phyloP scores from a whole-genome alignment of 1,140 invertebrate species.

The Leptinotarsa undecemlineata region DNA sequence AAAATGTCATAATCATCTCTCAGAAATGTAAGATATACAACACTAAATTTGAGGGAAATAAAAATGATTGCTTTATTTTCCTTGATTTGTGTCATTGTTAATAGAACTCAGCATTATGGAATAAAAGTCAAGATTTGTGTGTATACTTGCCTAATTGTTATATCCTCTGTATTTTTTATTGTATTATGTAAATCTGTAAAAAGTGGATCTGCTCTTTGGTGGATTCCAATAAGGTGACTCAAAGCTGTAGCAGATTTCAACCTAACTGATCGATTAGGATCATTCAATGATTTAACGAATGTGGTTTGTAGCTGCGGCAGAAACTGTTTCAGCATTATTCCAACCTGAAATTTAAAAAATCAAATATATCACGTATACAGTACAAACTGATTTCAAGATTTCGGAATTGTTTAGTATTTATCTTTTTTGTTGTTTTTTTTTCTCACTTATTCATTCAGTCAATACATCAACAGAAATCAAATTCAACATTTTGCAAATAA shows the following conservation, averaged over 20 bases:
- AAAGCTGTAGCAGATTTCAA: constrained; percentile 88
- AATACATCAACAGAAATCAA: no score
- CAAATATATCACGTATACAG: no score
- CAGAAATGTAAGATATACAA: no score
- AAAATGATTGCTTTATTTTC: no score
- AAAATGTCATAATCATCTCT: constrained; percentile 28
- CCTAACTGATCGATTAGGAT: constrained; percentile 83
- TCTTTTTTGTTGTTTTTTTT: no score
- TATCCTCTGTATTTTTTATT: constrained; percentile 83
- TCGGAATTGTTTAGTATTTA: no score
- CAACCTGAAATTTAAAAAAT: constrained; percentile 65
- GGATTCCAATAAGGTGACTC: constrained; percentile 87
- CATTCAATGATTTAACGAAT: constrained; percentile 91
- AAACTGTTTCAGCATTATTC: constrained; percentile 94
- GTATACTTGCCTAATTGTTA: constrained; percentile 67
- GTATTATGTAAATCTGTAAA: constrained; percentile 89
- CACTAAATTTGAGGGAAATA: no score
- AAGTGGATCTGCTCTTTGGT: constrained; percentile 83
- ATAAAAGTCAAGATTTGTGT: neutral
- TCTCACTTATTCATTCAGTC: neutral
- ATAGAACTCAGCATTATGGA: no score
- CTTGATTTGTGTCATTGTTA: no score
- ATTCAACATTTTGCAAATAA: no score
- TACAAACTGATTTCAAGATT: no score
- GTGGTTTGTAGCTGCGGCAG: constrained; percentile 97